Evolutionary conservation across 2,113 vertebrate species (phyloP).

Genomic region (Etheostoma cragini): DNA sequence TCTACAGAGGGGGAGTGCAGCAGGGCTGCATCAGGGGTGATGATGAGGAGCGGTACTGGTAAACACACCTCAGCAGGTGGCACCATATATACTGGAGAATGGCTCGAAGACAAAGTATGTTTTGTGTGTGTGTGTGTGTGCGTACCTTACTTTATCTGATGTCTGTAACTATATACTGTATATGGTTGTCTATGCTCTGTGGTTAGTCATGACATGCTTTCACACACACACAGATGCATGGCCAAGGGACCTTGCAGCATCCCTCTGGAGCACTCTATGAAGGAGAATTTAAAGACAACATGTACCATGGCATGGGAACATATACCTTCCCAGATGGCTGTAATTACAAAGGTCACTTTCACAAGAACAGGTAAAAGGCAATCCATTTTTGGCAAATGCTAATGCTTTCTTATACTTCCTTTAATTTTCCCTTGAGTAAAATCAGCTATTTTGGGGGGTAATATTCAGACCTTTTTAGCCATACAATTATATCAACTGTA

Average conservation of each 20-base stretch:
- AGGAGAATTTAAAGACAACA: slow-evolving; percentile 89
- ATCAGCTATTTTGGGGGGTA: background rate
- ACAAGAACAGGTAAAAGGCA: slow-evolving; percentile 84
- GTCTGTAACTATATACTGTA: background rate
- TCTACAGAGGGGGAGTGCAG: slow-evolving; percentile 84
- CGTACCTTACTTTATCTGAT: background rate
- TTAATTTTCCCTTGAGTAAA: background rate
- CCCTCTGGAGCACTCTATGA: slow-evolving; percentile 88
- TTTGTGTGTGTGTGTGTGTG: background rate
- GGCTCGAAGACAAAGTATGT: slow-evolving; percentile 86
- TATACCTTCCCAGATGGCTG: slow-evolving; percentile 86
- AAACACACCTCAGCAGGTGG: slow-evolving; percentile 81
- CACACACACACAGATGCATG: slow-evolving; percentile 83
- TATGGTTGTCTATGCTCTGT: background rate
- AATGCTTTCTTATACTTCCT: background rate
- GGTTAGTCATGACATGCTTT: background rate
- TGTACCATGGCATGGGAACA: slow-evolving; percentile 86
- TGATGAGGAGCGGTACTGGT: slow-evolving; percentile 84
- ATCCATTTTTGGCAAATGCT: background rate
- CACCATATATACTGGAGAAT: slow-evolving; percentile 82
- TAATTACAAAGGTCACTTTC: slow-evolving; percentile 85
- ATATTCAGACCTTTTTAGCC: background rate
- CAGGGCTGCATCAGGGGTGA: slow-evolving; percentile 72
- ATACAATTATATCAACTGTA: background rate
- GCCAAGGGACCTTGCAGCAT: slow-evolving; percentile 85